A percentile compares a stretch with the other conserved stretches of the same genome.
Evolutionary conservation across 1,140 invertebrate species (phyloP).

Genomic region (Bombyx mandarina): DNA sequence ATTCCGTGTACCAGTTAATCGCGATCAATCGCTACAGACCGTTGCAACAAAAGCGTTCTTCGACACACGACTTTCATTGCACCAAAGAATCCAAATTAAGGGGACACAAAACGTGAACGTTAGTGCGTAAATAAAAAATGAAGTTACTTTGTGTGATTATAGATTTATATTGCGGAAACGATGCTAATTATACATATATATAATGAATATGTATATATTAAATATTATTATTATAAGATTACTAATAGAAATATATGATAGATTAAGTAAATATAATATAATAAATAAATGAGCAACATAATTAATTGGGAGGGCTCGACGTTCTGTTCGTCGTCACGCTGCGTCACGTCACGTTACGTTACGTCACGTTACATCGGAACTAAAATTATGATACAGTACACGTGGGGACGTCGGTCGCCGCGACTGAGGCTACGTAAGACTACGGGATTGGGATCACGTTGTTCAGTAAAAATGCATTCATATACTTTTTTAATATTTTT

Average conservation of each 20-base stretch:
- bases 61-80: no score
- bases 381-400: slow-evolving; percentile 59
- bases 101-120: no score
- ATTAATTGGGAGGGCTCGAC: slow-evolving; percentile 38
- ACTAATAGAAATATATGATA: no score
- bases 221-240: no score
- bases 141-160: no score
- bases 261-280: neutral
- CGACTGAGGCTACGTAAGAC: neutral
- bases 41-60: no score
- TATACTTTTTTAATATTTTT: slow-evolving; percentile 65
- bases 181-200: no score
- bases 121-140: no score
- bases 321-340: slow-evolving; percentile 13
- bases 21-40: neutral
- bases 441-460: slow-evolving; percentile 22
- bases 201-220: no score
- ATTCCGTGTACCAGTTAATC: slow-evolving; percentile 2
- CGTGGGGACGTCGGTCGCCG: neutral
- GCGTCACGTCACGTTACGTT: slow-evolving; percentile 9
- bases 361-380: slow-evolving; percentile 47
- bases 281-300: slow-evolving; percentile 23
- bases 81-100: no score
- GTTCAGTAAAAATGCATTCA: slow-evolving; percentile 68
- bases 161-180: no score